Percentiles rank a stretch among this genome's conserved stretches.
Conservation (phyloP, 2,888 invertebrate genomes). For the Lasioglossum lativentre region DNA sequence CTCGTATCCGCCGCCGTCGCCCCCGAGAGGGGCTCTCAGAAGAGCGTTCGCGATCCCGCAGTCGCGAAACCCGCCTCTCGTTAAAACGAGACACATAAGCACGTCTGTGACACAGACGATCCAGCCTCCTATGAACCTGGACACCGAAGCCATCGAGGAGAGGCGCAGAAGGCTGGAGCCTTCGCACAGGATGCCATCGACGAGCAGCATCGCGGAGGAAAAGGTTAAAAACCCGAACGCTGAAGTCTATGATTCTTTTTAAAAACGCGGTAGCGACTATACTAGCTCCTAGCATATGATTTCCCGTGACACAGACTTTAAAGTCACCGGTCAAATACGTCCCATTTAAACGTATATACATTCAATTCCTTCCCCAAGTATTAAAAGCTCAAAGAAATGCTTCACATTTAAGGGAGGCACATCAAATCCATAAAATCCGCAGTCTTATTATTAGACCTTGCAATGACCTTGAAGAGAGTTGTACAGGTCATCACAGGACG, state of each 20-base stretch:
- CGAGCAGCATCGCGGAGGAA: constrained; percentile 81
- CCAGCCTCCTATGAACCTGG: constrained; percentile 78
- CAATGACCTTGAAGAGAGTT: background rate
- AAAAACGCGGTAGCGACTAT: background rate
- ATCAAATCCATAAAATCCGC: no score
- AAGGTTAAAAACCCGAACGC: constrained; percentile 71
- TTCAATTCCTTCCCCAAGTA: background rate
- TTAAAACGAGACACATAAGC: constrained; percentile 92
- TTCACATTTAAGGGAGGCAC: no score
- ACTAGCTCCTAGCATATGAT: background rate
- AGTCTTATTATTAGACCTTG: background rate
- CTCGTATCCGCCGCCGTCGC: constrained; percentile 94
- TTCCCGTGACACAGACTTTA: background rate
- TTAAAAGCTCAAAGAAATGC: background rate
- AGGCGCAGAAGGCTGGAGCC: constrained; percentile 80
- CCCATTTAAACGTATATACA: background rate
- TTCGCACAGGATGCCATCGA: constrained; percentile 79
- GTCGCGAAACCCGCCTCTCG: constrained; percentile 91
- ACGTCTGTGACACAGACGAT: constrained; percentile 83
- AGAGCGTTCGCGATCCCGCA: constrained; percentile 88
- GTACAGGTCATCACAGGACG: background rate
- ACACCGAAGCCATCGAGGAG: constrained; percentile 81
- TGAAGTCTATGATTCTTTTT: background rate
- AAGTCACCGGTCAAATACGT: background rate
- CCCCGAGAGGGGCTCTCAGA: constrained; percentile 85